Evolutionary conservation across 2,113 vertebrate genomes (phyloP), one percentile per base, ranked within the genome.

Genomic region (Neolamprologus variostigma): DNA sequence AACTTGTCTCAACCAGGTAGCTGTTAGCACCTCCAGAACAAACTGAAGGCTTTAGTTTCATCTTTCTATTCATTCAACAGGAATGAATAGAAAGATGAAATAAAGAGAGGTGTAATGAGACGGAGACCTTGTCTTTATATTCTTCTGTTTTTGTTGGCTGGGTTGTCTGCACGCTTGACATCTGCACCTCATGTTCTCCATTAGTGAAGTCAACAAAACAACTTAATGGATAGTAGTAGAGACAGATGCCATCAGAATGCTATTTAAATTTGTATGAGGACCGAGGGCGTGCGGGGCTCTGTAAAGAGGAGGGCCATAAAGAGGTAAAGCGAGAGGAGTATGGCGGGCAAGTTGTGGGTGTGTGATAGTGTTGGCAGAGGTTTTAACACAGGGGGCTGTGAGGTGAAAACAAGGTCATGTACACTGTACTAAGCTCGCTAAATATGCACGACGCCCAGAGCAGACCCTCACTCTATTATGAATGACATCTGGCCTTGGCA

Each of bases 361-460:
- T 90, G 84, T 84, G 66, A 86, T 73, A 79, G 82, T 84, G 87
- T 87, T 90, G 87, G 86, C 90, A 85, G 86, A 61, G 57, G 81
- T 85, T 92, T 82, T 63, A 83, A 81, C 89, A 55, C 40, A n/a
- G 55, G 35, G 59, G 78, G 82, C 61, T n/a, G 40, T 4, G 87
- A 78, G 93, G 89, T 95, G 86, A 92, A 86, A 91, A 87, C 87
- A 92, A 88, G 94, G 91, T 94, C 86, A 88, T 9, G 14, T 33
- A 23, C 84, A 50, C 79, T 73, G 23, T 54, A 57, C 68, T 81
- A 88, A 86, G 28, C 87, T 81, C 14, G 19, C 63, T 88, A 89
- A 93, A 92, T 86, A 85, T 87, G 76, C 82, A 81, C 16, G 9
- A 26, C 13, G 51, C 86, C 68, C 89, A 14, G 57, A 80, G 81